phyloP scores from a whole-genome alignment of 2,797 vertebrate genomes.

The Crocodylus rhombifer region DNA sequence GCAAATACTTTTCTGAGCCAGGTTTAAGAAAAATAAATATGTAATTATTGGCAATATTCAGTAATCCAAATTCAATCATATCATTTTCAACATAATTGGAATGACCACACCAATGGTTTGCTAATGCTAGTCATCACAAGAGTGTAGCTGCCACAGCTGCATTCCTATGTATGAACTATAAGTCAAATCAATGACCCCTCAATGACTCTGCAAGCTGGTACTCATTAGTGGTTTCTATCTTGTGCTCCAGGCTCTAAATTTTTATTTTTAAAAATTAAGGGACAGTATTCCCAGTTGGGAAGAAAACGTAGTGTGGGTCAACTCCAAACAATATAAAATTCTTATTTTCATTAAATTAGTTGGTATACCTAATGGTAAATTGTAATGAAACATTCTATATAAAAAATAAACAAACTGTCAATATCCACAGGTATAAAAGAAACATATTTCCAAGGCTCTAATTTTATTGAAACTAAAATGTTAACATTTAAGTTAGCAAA shows the following conservation, averaged over 20 bases:
- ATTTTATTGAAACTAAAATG: not conserved
- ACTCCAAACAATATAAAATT: not conserved
- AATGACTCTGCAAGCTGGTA: not conserved
- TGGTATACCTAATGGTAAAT: not conserved
- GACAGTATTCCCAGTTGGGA: not conserved
- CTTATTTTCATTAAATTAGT: not conserved
- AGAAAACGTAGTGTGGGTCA: not conserved
- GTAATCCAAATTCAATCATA: not conserved
- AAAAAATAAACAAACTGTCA: not conserved
- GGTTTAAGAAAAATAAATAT: not conserved
- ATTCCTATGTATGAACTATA: not conserved
- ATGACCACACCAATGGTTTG: not conserved
- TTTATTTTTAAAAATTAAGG: not conserved
- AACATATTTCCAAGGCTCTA: not conserved
- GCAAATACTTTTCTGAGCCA: constrained; percentile 7
- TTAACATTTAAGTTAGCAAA: not conserved
- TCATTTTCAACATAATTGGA: constrained; percentile 7
- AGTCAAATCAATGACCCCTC: not conserved
- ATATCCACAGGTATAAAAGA: not conserved
- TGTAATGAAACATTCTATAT: not conserved
- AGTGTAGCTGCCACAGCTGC: constrained; percentile 8
- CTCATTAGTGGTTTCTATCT: not conserved
- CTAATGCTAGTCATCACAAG: not conserved
- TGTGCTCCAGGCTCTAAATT: not conserved
- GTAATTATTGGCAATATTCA: not conserved